phyloP scores from a whole-genome alignment of 1,140 invertebrate genomes.

The Drosophila mojavensis region DNA sequence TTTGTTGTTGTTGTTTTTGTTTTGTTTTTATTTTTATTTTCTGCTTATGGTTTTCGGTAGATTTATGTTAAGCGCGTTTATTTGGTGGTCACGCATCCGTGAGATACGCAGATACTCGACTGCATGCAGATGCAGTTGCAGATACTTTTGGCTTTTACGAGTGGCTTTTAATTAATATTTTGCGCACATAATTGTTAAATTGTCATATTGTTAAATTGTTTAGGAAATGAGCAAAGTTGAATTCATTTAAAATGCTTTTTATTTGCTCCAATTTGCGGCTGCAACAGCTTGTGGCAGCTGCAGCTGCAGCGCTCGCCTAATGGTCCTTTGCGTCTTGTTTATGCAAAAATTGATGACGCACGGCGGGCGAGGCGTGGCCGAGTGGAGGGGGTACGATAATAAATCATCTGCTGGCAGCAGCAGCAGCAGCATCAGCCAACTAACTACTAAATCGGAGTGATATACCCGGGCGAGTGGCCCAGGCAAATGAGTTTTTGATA shows the following conservation, averaged over 20 bases:
- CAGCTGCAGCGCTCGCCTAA: conserved; percentile 55
- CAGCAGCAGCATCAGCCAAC: conserved; percentile 28
- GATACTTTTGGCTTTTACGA: conserved; percentile 3
- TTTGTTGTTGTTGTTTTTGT: conserved; percentile 3
- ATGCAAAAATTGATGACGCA: conserved; percentile 80
- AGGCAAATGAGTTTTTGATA: conserved; percentile 81
- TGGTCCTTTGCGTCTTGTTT: conserved; percentile 65
- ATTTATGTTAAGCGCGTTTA: conserved; percentile 79
- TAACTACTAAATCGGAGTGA: conserved; percentile 40
- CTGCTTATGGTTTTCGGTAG: conserved; percentile 19
- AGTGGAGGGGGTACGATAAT: conserved; percentile 46
- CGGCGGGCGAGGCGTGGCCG: conserved; percentile 17
- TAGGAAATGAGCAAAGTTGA: conserved; percentile 53
- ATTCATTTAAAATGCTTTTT: conserved; percentile 39
- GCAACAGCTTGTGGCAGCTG: conserved; percentile 39
- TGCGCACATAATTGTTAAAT: conserved; percentile 54
- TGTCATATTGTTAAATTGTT: conserved; percentile 66
- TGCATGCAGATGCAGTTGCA: background rate
- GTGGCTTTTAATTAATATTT: conserved; percentile 78
- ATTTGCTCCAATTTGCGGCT: conserved; percentile 48
- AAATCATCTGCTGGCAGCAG: conserved; percentile 67
- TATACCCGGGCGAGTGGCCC: conserved; percentile 39
- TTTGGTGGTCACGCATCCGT: conserved; percentile 68
- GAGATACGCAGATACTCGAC: conserved; percentile 37
- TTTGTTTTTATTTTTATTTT: conserved; percentile 32